Evolutionary conservation across 2,113 vertebrate species (phyloP).

Genomic region (Cebus imitator): DNA sequence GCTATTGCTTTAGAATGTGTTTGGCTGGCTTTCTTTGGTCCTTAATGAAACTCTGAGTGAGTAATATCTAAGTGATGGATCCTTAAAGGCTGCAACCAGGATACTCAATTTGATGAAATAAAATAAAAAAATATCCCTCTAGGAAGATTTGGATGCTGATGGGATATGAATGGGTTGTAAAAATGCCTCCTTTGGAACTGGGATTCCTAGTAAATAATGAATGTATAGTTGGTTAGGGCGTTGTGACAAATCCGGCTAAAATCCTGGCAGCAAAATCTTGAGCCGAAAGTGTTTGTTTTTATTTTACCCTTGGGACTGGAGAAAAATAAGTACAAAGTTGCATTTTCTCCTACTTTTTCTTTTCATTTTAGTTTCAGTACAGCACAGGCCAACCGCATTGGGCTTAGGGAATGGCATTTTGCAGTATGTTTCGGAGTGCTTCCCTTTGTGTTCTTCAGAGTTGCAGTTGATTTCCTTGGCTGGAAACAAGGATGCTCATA

Average conservation of each 20-base stretch:
- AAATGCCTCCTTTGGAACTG: background rate
- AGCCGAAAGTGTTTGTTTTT: background rate
- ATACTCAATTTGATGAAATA: background rate
- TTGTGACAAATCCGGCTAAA: background rate
- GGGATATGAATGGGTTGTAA: background rate
- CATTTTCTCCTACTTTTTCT: background rate
- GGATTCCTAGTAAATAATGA: background rate
- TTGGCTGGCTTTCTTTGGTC: background rate
- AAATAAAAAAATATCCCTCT: background rate
- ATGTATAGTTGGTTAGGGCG: background rate
- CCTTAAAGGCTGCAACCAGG: background rate
- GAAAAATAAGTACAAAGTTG: background rate
- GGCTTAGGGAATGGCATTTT: background rate
- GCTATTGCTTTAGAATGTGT: background rate
- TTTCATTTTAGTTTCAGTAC: background rate
- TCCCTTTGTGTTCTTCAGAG: background rate
- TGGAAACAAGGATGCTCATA: background rate
- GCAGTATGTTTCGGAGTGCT: background rate
- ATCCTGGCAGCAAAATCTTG: background rate
- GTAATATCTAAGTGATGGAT: background rate
- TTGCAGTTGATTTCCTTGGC: background rate
- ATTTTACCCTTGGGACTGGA: background rate
- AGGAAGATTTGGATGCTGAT: background rate
- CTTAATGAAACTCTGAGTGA: background rate
- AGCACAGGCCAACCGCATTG: background rate